Percentiles rank a stretch among this genome's conserved stretches.
Evolutionary conservation across 2,888 invertebrate species (phyloP).

Genomic region (Oeneis ivallda): DNA sequence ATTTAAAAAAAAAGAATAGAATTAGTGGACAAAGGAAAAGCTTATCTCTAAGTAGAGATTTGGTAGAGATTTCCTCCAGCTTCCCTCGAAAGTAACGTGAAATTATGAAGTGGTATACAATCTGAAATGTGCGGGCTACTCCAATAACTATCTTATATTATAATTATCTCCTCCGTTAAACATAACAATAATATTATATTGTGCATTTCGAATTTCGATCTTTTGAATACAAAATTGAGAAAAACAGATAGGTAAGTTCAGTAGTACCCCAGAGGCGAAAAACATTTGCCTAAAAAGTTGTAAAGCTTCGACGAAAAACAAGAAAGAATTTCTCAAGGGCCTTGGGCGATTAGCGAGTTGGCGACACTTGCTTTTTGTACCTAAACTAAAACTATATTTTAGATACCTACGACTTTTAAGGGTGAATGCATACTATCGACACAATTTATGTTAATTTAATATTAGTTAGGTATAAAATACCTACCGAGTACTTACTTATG

Average conservation of each 20-base stretch:
- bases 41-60: too few relatives aligned
- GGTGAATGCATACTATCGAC: neutral
- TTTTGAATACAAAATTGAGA: too few relatives aligned
- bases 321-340: slow-evolving; percentile 29
- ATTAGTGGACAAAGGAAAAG: too few relatives aligned
- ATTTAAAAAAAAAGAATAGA: too few relatives aligned
- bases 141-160: too few relatives aligned
- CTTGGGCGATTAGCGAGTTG: slow-evolving; percentile 26
- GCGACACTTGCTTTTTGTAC: slow-evolving; percentile 11
- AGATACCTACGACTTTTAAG: neutral
- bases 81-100: too few relatives aligned
- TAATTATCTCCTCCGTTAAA: neutral
- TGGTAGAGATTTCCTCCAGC: too few relatives aligned
- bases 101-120: too few relatives aligned
- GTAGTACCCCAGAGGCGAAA: slow-evolving; percentile 34
- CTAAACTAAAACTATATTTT: slow-evolving; percentile 2
- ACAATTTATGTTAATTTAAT: too few relatives aligned
- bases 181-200: neutral
- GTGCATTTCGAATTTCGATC: neutral
- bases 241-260: slow-evolving; percentile 25
- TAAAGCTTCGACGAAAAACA: slow-evolving; percentile 36
- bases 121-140: too few relatives aligned
- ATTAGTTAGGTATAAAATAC: too few relatives aligned
- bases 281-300: slow-evolving; percentile 43
- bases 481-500: too few relatives aligned